These are phyloP conservation scores for Xestoiulus laeticollis DNA, from an alignment of 2,888 invertebrate genomes.

Conservation along the genomic window DNA sequence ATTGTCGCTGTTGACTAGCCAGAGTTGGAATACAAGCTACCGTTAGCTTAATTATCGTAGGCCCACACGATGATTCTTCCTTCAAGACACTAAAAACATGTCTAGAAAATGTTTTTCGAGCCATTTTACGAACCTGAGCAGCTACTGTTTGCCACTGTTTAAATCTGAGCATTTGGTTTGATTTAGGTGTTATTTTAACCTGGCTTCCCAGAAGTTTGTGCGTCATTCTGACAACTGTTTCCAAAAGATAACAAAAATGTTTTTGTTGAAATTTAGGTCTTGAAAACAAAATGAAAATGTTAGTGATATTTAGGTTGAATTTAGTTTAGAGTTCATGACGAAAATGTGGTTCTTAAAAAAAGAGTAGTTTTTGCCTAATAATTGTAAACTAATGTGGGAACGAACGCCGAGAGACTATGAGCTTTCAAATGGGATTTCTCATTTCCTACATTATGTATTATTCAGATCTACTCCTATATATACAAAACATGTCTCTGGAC, in stretches of 20 bases:
- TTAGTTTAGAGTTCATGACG: too few species aligned
- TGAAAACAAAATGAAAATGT: background rate
- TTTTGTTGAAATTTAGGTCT: background rate
- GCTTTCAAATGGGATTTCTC: background rate
- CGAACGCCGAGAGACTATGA: background rate
- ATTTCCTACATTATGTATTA: background rate
- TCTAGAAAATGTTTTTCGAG: background rate
- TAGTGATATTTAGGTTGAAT: background rate
- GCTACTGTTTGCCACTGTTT: background rate
- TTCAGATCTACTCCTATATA: background rate
- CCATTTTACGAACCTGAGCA: background rate
- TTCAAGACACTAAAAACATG: background rate
- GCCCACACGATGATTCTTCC: background rate
- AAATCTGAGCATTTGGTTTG: background rate
- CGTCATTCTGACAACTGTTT: background rate
- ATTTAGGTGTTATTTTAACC: conserved; percentile 36
- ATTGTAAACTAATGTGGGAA: background rate
- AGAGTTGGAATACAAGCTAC: background rate
- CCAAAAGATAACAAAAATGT: background rate
- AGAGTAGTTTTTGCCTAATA: background rate
- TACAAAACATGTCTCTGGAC: conserved; percentile 41
- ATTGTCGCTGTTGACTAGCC: conserved; percentile 5
- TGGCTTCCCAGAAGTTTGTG: background rate
- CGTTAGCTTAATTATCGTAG: conserved; percentile 27
- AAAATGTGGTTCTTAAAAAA: background rate